Percentiles rank a stretch among this genome's conserved stretches.
These are phyloP conservation scores for Nyctibius grandis DNA, from an alignment of 2,797 vertebrate genomes.

Conservation along the genomic window DNA sequence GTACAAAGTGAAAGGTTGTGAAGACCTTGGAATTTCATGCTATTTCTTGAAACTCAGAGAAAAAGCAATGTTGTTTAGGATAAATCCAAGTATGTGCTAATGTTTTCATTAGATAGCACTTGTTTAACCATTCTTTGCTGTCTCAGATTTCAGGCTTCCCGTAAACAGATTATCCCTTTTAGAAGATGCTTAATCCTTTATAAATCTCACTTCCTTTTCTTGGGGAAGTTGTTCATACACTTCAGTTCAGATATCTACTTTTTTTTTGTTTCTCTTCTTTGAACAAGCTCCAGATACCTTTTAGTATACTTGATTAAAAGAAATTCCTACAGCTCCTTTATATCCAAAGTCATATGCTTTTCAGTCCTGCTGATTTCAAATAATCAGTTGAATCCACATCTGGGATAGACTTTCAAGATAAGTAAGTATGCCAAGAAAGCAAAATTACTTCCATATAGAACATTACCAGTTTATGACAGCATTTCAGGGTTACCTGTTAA, in stretches of 20 bases:
- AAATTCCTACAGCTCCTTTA: background rate
- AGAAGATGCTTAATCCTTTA: background rate
- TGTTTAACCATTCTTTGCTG: background rate
- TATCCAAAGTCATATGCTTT: background rate
- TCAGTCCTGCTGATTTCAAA: background rate
- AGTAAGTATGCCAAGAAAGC: background rate
- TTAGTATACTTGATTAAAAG: background rate
- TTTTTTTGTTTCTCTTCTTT: background rate
- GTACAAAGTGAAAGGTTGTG: background rate
- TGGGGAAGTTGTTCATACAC: background rate
- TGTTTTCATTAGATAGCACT: background rate
- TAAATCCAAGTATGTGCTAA: background rate
- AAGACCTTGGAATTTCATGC: background rate
- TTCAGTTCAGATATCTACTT: background rate
- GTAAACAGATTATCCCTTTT: background rate
- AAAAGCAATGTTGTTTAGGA: background rate
- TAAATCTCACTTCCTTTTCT: background rate
- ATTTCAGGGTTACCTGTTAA: background rate
- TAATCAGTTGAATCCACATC: background rate
- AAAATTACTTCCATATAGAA: background rate
- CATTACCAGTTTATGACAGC: background rate
- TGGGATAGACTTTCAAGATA: background rate
- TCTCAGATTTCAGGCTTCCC: background rate
- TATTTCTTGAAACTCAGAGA: background rate
- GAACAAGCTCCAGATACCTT: background rate